These are phyloP conservation scores for Coelinius sp. DNA, from an alignment of 2,888 invertebrate genomes.

Conservation along the genomic window DNA sequence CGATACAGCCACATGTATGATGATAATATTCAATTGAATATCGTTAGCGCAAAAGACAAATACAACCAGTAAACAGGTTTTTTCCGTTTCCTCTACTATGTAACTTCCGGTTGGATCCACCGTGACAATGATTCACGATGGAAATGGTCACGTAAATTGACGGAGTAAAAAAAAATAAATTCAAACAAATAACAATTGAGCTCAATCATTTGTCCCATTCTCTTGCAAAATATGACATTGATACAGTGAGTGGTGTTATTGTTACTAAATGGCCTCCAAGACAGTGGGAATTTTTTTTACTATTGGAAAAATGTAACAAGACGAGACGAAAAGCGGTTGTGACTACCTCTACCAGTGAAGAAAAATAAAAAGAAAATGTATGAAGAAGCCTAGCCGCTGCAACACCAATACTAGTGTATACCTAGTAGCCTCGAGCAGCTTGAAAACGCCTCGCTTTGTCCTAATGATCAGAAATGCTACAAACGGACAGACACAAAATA, in stretches of 20 bases:
- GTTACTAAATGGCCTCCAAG: conserved; percentile 35
- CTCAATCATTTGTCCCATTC: conserved; percentile 28
- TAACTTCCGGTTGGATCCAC: conserved; percentile 57
- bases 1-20: conserved; percentile 63
- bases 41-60: conserved; percentile 75
- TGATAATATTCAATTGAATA: conserved; percentile 75
- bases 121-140: conserved; percentile 31
- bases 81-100: conserved; percentile 70
- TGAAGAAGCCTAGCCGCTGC: conserved; percentile 11
- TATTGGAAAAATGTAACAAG: conserved; percentile 30
- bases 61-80: conserved; percentile 74
- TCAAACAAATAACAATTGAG: not conserved
- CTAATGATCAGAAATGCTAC: conserved; percentile 19
- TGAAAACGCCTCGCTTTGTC: conserved; percentile 18
- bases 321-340: conserved; percentile 20
- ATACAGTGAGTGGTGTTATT: not conserved
- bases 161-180: not conserved
- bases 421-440: not conserved
- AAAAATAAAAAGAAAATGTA: not conserved
- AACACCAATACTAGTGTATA: conserved; percentile 17
- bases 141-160: not conserved
- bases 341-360: conserved; percentile 7
- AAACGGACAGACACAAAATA: conserved; percentile 9
- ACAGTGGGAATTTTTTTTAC: conserved; percentile 26
- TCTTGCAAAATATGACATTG: not conserved